Percentiles rank a stretch among this genome's conserved stretches.
These are phyloP conservation scores for Perithous albicinctus DNA, from an alignment of 2,888 invertebrate species.

Conservation along the genomic window DNA sequence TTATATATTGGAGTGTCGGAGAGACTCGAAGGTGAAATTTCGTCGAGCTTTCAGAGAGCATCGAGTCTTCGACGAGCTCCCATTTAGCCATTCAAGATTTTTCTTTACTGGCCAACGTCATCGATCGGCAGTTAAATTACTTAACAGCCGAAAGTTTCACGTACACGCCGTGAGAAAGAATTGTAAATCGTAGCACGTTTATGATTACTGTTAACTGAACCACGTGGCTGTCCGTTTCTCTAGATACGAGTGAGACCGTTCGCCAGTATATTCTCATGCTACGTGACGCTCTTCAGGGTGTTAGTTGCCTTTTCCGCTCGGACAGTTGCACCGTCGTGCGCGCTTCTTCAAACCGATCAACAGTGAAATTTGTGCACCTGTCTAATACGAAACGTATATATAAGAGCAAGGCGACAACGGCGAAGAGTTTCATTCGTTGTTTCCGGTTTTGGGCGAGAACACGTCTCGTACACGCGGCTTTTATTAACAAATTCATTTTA, in stretches of 20 bases:
- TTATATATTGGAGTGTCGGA: not conserved
- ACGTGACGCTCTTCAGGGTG: slow-evolving; percentile 38
- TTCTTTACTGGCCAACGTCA: not conserved
- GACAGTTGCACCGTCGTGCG: slow-evolving; percentile 39
- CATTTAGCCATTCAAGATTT: not conserved
- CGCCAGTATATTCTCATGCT: slow-evolving; percentile 11
- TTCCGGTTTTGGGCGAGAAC: slow-evolving; percentile 4
- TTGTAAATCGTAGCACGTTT: slow-evolving; percentile 75
- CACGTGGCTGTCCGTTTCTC: slow-evolving; percentile 49
- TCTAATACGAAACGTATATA: slow-evolving; percentile 12
- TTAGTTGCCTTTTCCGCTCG: slow-evolving; percentile 7
- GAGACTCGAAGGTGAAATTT: not conserved
- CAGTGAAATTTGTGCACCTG: slow-evolving; percentile 23
- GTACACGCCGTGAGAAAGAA: slow-evolving; percentile 36
- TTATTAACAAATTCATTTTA: not conserved
- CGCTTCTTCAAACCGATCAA: not conserved
- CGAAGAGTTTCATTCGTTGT: slow-evolving; percentile 31
- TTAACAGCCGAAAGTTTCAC: slow-evolving; percentile 78
- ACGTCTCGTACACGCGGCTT: not conserved
- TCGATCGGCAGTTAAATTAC: slow-evolving; percentile 70
- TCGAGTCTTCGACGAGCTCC: not conserved
- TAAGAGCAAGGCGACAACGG: slow-evolving; percentile 8
- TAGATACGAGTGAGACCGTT: slow-evolving; percentile 41
- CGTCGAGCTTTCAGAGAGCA: not conserved
- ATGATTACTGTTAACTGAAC: slow-evolving; percentile 70